Evolutionary conservation across 2,797 vertebrate species (phyloP).

Genomic region (Mergus octosetaceus): DNA sequence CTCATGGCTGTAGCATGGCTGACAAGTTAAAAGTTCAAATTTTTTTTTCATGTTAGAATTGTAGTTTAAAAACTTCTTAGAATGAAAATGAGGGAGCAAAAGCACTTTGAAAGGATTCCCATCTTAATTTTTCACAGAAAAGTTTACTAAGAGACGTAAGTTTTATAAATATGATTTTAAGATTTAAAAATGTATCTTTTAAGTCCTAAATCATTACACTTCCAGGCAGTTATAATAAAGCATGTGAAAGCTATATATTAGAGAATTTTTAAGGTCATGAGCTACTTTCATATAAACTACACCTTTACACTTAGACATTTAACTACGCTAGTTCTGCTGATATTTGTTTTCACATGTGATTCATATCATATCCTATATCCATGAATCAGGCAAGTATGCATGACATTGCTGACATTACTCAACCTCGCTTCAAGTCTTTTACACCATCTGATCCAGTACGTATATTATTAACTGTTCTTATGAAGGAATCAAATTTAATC

Average conservation of each 20-base stretch:
- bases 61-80: neutral
- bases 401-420: conserved; percentile 64
- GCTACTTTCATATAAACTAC: neutral
- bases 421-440: conserved; percentile 56
- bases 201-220: neutral
- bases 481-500: conserved; percentile 69
- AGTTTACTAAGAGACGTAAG: neutral
- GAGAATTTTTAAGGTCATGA: neutral
- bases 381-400: conserved; percentile 57
- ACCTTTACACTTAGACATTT: neutral
- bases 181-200: neutral
- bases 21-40: neutral
- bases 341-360: conserved; percentile 47
- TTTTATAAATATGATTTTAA: neutral
- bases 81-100: neutral
- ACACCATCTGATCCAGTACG: conserved; percentile 42
- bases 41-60: neutral
- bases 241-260: neutral
- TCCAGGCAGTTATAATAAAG: neutral
- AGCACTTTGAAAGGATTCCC: neutral
- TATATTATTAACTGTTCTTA: conserved; percentile 68
- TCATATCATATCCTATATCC: conserved; percentile 59
- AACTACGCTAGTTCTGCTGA: neutral
- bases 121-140: rapidly evolving
- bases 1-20: rapidly evolving